Evolutionary conservation across 2,888 invertebrate genomes (phyloP), one percentile per base, ranked within the genome.

Genomic region (Synanthedon formicaeformis): DNA sequence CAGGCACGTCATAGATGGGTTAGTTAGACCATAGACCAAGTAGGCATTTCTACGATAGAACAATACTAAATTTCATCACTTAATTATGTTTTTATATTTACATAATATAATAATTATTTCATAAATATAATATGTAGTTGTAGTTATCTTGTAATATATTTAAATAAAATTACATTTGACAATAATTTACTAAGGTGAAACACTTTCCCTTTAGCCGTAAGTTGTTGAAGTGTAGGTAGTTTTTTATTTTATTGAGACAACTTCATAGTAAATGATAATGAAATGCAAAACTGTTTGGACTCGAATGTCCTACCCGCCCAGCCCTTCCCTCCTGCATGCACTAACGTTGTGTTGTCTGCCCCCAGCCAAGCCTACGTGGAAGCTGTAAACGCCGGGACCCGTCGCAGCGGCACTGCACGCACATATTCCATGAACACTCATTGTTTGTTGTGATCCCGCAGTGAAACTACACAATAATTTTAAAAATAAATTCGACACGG

Each of bases 371-470:
- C 86, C 85, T 67, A 61, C 70, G 76, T 81, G 84, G 87, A 83
- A 78, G 74, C 71, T 84, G 78, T 85, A 84, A 50, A 73, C 81
- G 75, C 71, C 78, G 71, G 69, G 69, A 64, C 73, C 69, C 80
- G 72, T 70, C 81, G 78, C 78, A 69, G 75, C 78, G 73, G 77
- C 77, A 70, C 81, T 74, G 81, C 82, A 79, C 85, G 78, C 81
- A 78, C 81, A 78, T 84, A 85, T 84, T 83, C 84, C 85, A 84
- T 84, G 84, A 84, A 84, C 85, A 81, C 84, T 84, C 82, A 81
- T 84, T 85, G 84, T 84, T 85, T 84, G 84, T 84, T 85, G 86
- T 86, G 85, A 86, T 79, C 85, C 86, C 84, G 86, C 86, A 86
- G 86, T 84, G 84, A 85, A 81, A 81, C 83, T 79, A 80, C 83